A percentile compares a stretch with the other conserved stretches of the same genome.
Evolutionary conservation across 2,888 invertebrate species (phyloP).

Genomic region (Pegoplata infirma): DNA sequence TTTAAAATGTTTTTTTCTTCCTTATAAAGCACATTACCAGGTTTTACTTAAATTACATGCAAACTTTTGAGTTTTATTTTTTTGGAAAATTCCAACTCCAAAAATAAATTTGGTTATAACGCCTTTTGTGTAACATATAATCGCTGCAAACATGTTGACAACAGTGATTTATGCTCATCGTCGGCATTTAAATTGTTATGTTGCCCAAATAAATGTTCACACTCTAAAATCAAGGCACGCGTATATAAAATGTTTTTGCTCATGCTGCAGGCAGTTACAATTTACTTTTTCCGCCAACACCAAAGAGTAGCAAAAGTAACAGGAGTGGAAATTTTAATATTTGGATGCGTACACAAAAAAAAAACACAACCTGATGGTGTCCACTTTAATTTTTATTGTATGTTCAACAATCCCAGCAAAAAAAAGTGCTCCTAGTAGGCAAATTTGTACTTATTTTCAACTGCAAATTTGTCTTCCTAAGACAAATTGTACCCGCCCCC

Average conservation of each 20-base stretch:
- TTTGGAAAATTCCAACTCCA: conserved; percentile 23
- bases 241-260: conserved; percentile 44
- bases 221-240: conserved; percentile 60
- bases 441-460: too few species aligned
- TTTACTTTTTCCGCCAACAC: conserved; percentile 1
- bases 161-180: conserved; percentile 66
- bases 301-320: background rate
- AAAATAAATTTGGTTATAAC: conserved; percentile 33
- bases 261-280: conserved; percentile 43
- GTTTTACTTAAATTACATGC: conserved; percentile 47
- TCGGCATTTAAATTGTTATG: conserved; percentile 67
- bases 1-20: too few species aligned
- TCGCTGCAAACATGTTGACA: conserved; percentile 65
- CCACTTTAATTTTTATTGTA: conserved; percentile 47
- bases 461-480: too few species aligned
- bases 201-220: conserved; percentile 66
- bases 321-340: background rate
- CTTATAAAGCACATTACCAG: conserved; percentile 32
- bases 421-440: conserved; percentile 1
- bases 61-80: conserved; percentile 18
- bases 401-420: conserved; percentile 10
- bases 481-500: too few species aligned
- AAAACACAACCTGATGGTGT: conserved; percentile 12
- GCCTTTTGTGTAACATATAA: conserved; percentile 54
- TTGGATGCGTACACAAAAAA: conserved; percentile 42